These are phyloP conservation scores for Zalophus californianus DNA, from an alignment of 2,797 vertebrate genomes.

Conservation along the genomic window DNA sequence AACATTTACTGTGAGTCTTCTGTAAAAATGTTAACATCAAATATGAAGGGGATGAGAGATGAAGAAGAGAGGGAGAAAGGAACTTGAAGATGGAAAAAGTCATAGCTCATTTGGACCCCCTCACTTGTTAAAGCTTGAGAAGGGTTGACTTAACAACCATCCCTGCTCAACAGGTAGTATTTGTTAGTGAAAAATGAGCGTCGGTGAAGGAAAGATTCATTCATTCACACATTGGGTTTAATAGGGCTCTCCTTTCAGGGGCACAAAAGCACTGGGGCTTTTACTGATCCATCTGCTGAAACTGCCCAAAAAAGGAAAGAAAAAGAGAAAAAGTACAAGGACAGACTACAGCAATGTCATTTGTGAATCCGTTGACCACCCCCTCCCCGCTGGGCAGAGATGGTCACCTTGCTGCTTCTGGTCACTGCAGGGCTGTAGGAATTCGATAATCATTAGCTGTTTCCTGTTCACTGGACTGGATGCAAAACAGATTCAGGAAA, in stretches of 20 bases:
- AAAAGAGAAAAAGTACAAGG: neutral
- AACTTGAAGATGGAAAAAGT: neutral
- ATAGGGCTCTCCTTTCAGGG: neutral
- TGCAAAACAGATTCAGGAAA: slow-evolving; percentile 53
- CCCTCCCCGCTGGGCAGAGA: neutral
- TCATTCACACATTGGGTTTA: neutral
- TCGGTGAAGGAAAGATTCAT: neutral
- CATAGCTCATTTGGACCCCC: neutral
- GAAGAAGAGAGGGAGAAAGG: neutral
- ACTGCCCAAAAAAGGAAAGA: neutral
- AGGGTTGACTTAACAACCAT: neutral
- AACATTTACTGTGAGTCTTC: neutral
- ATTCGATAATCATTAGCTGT: neutral
- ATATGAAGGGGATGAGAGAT: neutral
- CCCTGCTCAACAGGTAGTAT: neutral
- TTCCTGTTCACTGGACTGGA: slow-evolving; percentile 23
- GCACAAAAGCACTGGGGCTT: neutral
- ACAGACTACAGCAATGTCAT: neutral
- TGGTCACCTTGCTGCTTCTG: neutral
- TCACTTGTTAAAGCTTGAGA: neutral
- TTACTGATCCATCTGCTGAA: neutral
- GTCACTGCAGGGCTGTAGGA: neutral
- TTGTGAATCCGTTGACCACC: neutral
- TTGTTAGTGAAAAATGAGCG: neutral
- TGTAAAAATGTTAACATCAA: neutral